Base-by-base conservation (phyloP, 2,113 vertebrate genomes). In the Zootoca vivipara region DNA sequence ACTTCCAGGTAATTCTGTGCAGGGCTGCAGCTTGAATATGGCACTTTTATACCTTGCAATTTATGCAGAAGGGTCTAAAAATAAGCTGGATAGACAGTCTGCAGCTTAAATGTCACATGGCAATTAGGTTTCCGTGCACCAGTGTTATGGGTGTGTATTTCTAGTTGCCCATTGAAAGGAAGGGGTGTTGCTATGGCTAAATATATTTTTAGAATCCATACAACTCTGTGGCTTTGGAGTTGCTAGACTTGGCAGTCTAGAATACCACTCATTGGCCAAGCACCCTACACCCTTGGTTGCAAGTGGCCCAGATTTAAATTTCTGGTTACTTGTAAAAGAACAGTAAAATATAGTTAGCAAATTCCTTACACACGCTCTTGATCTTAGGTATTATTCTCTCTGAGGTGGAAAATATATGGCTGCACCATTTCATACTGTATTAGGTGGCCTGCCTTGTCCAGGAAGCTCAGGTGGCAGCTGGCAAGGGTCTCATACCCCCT, bases 81-180 rank as follows among this genome's bases (percentile, higher is more conserved):
- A 89, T 46, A 83, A 90, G 80, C 58, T 82, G 46, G 65, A 74
- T 30, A 35, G 40, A 69, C 38, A 75, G 8, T 52, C 0, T 0
- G 8, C 33, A 0, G 0, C 74, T 83, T 83, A 80, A 67, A 69
- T 86, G 92, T 83, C 75, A n/a, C 38, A 40, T 73, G 52, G 75
- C 72, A 0, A 0, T 1, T 85, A 30, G 4, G 67, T 83, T 77
- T 22, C 1, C 28, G 3, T 1, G 72, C 52, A n/a, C 7, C 83
- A 86, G 81, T 33, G 81, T 89, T 83, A 12, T 1, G 46, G 56
- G 87, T 74, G 46, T 18, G 38, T 81, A 26, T 87, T 91, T 3
- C 0, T 73, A 70, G 46, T 72, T 33, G 30, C 8, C 26, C 67
- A 18, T 24, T 79, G 64, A 64, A 78, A 85, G 18, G 26, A 35